Conservation (phyloP, 2,797 vertebrate species). For the Malurus leucopterus region DNA sequence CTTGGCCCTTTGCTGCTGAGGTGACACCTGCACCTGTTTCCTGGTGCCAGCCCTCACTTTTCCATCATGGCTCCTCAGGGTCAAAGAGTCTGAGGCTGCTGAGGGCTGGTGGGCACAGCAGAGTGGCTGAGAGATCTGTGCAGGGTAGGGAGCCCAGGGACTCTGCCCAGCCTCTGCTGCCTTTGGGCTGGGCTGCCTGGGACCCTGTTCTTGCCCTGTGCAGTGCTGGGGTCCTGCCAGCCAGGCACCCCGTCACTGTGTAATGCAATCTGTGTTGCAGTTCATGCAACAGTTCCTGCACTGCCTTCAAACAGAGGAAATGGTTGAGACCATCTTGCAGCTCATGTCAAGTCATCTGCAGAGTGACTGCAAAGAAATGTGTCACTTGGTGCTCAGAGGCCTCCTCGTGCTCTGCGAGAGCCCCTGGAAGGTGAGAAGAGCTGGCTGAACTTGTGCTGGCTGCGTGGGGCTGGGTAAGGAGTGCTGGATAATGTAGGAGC, state of each 20-base stretch:
- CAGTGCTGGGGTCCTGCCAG: background rate
- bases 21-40: background rate
- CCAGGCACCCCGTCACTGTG: fast-evolving
- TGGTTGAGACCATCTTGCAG: background rate
- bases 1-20: background rate
- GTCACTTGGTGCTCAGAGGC: background rate
- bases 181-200: background rate
- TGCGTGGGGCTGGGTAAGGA: background rate
- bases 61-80: background rate
- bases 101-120: background rate
- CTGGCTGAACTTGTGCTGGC: background rate
- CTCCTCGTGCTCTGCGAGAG: background rate
- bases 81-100: background rate
- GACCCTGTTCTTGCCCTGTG: background rate
- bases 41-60: background rate
- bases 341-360: background rate
- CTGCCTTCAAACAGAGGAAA: background rate
- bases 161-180: background rate
- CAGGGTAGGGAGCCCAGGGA: background rate
- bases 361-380: background rate
- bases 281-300: background rate
- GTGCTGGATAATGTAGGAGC: background rate
- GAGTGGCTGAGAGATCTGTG: background rate
- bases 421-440: background rate
- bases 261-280: background rate